Percentiles rank a stretch among this genome's conserved stretches.
phyloP scores from a whole-genome alignment of 2,113 vertebrate genomes.

The Sorex fumeus region DNA sequence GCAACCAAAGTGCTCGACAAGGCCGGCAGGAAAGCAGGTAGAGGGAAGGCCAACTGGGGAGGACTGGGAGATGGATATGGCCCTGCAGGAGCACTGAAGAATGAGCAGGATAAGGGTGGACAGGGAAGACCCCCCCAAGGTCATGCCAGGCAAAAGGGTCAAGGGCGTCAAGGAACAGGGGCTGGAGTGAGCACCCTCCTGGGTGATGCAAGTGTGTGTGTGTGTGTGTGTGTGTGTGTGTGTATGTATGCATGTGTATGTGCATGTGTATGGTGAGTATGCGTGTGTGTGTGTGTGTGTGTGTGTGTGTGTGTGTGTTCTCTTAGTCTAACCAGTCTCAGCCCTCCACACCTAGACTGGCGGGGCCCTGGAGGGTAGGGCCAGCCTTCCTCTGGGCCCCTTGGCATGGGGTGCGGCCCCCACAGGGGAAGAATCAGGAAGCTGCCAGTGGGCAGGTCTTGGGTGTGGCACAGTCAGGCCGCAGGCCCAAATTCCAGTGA shows the following conservation, averaged over 20 bases:
- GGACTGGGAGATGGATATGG: neutral
- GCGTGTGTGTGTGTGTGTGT: too few species aligned
- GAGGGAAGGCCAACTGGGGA: neutral
- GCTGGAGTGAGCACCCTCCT: neutral
- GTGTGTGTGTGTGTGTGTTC: neutral
- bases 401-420: neutral
- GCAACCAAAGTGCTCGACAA: neutral
- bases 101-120: neutral
- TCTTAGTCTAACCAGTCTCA: neutral
- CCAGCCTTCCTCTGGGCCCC: neutral
- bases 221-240: too few species aligned
- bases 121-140: neutral
- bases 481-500: conserved; percentile 51
- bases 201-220: too few species aligned
- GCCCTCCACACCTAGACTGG: neutral
- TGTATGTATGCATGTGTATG: too few species aligned
- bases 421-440: conserved; percentile 58
- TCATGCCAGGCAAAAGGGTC: neutral
- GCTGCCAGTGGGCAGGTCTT: neutral
- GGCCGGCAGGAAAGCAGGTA: neutral
- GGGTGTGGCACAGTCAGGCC: conserved; percentile 31
- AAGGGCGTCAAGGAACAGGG: neutral
- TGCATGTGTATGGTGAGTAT: too few species aligned
- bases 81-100: neutral
- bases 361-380: conserved; percentile 8